Evolutionary conservation across 1,140 invertebrate species (phyloP).

Genomic region (Scaptodrosophila lebanonensis): DNA sequence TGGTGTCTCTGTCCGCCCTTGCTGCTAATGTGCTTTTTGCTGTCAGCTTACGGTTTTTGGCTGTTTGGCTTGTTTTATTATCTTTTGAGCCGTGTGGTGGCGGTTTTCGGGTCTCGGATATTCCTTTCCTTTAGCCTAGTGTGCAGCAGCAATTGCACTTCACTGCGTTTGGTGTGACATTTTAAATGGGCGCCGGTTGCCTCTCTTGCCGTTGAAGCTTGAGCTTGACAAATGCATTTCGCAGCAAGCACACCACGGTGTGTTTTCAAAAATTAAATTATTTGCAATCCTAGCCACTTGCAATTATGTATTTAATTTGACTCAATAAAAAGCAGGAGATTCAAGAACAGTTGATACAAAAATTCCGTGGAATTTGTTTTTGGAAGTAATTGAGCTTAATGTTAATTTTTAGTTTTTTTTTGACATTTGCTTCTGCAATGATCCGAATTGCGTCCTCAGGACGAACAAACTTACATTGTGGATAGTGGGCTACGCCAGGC

Average conservation of each 20-base stretch:
- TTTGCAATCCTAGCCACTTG: no score
- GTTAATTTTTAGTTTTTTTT: conserved; percentile 12
- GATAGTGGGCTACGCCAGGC: no score
- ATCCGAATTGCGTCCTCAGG: no score
- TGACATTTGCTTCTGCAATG: no score
- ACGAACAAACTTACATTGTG: no score
- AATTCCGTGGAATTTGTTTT: no score
- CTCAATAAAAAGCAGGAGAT: no score
- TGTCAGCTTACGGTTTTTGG: conserved; percentile 62
- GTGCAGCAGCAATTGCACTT: conserved; percentile 52
- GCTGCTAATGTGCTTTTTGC: conserved; percentile 69
- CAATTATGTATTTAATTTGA: no score
- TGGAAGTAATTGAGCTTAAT: conserved; percentile 12
- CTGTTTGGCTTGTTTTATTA: conserved; percentile 70
- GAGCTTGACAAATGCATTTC: conserved; percentile 55
- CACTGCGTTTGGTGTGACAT: neutral
- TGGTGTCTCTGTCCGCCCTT: neutral
- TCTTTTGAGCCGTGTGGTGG: conserved; percentile 67
- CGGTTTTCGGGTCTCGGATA: conserved; percentile 16
- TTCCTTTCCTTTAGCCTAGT: neutral
- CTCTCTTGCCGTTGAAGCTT: neutral
- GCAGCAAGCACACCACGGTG: no score
- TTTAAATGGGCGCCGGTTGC: no score
- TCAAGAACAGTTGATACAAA: no score
- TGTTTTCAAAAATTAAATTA: no score